Evolutionary conservation across 2,797 vertebrate species (phyloP).

Genomic region (Morelia viridis): DNA sequence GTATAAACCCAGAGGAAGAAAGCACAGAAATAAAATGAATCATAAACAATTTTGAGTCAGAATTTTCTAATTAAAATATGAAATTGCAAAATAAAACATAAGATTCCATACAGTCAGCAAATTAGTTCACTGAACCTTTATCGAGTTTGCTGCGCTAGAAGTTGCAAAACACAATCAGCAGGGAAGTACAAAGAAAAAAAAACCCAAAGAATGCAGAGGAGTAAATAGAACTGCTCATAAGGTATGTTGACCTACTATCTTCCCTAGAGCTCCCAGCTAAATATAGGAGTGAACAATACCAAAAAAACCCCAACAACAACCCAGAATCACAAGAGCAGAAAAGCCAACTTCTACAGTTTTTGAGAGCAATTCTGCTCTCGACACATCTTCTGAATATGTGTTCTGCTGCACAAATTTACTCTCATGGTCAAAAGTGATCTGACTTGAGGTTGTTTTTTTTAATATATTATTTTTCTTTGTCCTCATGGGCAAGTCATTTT

Average conservation of each 20-base stretch:
- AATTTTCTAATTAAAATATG: background rate
- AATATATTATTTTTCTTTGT: background rate
- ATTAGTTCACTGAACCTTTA: background rate
- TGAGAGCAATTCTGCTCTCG: background rate
- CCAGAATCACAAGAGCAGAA: slow-evolving; percentile 18
- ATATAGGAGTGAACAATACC: slow-evolving; percentile 22
- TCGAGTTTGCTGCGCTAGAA: background rate
- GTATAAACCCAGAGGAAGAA: background rate
- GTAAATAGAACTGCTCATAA: background rate
- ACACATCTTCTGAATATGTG: background rate
- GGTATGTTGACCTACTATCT: background rate
- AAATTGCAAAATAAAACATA: background rate
- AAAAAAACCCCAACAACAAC: background rate
- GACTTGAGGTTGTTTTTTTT: background rate
- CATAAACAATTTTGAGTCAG: background rate
- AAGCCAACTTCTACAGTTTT: background rate
- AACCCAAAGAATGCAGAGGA: background rate
- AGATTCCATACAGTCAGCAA: background rate
- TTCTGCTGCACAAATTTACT: background rate
- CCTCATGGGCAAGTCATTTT: background rate
- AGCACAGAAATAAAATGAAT: background rate
- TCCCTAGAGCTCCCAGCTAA: background rate
- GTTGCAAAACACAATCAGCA: background rate
- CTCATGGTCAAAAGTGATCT: background rate
- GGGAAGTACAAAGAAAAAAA: background rate